Base-by-base conservation (phyloP, 2,113 vertebrate genomes). In the Lagopus leucura region DNA sequence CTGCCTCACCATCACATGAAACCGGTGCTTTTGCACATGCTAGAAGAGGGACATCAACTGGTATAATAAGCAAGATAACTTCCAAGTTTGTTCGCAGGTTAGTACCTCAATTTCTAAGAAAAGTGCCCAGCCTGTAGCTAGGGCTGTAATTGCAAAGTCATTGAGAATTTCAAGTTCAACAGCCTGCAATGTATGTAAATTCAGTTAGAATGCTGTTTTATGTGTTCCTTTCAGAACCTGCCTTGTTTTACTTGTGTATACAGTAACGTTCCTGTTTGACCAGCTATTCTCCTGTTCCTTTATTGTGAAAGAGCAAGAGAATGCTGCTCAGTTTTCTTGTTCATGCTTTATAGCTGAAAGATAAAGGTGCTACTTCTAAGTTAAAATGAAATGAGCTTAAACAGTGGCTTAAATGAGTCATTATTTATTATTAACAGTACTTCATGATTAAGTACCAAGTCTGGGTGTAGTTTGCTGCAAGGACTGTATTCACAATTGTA, bases 11-110 rank as follows among this genome's bases (percentile, higher is more conserved):
- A 2, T 99, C 99, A 13, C 99, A 99, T 5, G 99, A 99, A 81
- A 98, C 98, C 0, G 98, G 98, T 9, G 98, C 99, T 10, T 98
- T 99, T 4, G 98, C 98, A 6, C 99, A 99, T n/a, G 98, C 98
- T 77, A 96, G 99, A 87, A 97, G 99, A 82, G 99, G 99, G 22
- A 99, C 99, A 0, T 99, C 99, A 67, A 99, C 99, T 0, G 99
- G 99, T 58, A 98, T 99, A 95, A 99, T 99, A 95, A 98, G 99
- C 98, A 99, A 99, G 97, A 98, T 99, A 97, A 99, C 99, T 65
- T 99, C 99, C 96, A 99, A 99, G 97, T 99, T 99, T 64, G 98
- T 98, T 10, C 99, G 99, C 98, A 99, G 99, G 99, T 99, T 96
- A 98, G 98, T 98, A 88, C 94, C 61, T 92, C 21, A 4, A 10